Conservation (phyloP, 2,888 invertebrate genomes). For the Cybosia mesomella region DNA sequence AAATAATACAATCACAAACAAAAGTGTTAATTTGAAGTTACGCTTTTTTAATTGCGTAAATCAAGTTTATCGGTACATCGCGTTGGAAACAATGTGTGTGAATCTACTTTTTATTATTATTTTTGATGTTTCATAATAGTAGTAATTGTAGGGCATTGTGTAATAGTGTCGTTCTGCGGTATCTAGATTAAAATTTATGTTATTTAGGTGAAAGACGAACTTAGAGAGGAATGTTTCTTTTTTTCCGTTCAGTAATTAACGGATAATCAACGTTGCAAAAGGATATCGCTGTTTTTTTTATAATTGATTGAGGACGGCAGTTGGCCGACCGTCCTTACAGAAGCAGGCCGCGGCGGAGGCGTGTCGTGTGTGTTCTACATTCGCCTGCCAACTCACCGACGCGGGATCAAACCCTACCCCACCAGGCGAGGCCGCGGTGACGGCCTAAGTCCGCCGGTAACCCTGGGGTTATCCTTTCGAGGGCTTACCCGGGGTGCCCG, state of each 20-base stretch:
- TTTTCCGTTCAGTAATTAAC: neutral
- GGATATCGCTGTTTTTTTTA: neutral
- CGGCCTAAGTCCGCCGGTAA: too few relatives aligned
- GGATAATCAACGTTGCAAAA: neutral
- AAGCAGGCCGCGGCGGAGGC: too few relatives aligned
- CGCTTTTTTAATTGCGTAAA: slow-evolving; percentile 55
- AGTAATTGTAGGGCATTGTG: slow-evolving; percentile 45
- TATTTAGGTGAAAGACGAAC: slow-evolving; percentile 2
- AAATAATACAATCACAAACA: slow-evolving; percentile 24
- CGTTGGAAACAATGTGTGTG: slow-evolving; percentile 48
- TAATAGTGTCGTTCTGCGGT: slow-evolving; percentile 23
- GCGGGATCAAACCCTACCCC: too few relatives aligned
- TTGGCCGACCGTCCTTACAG: too few relatives aligned
- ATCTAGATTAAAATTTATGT: slow-evolving; percentile 20
- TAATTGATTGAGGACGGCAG: too few relatives aligned
- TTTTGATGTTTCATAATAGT: slow-evolving; percentile 46
- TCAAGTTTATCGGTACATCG: slow-evolving; percentile 47
- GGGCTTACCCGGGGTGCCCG: too few relatives aligned
- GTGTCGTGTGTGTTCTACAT: too few relatives aligned
- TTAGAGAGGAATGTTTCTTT: neutral
- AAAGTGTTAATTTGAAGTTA: slow-evolving; percentile 52
- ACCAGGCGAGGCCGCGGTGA: too few relatives aligned
- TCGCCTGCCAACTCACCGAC: too few relatives aligned
- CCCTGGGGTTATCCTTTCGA: too few relatives aligned
- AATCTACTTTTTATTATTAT: slow-evolving; percentile 47